Evolutionary conservation across 64 coral and sea anemone genomes (phyloP).

Genomic region (Montipora cactus): DNA sequence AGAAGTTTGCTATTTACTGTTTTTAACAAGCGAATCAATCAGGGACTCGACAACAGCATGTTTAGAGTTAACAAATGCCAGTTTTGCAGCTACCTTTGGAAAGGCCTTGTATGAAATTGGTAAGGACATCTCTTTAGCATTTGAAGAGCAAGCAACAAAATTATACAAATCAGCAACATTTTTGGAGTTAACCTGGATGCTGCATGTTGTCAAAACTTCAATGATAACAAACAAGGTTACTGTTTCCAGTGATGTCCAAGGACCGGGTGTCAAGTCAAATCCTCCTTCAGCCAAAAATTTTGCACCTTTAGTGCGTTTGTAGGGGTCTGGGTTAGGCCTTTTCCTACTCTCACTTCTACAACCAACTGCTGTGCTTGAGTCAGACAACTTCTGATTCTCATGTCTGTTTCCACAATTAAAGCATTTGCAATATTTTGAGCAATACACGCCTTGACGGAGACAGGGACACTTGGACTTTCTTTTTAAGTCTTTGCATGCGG

Average conservation of each 20-base stretch:
- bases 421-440: no score
- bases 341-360: no score
- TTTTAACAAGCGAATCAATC: no score
- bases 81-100: not conserved
- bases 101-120: not conserved
- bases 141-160: not conserved
- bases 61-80: not conserved
- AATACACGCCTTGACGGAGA: no score
- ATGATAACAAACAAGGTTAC: not conserved
- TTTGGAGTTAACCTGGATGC: not conserved
- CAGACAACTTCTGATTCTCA: no score
- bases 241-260: not conserved
- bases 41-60: not conserved
- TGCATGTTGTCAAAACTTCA: not conserved
- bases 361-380: no score
- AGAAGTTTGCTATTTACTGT: no score
- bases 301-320: not conserved
- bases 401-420: no score
- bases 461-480: no score
- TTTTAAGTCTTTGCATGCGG: no score
- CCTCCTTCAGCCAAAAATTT: not conserved
- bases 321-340: no score
- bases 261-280: not conserved
- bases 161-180: not conserved
- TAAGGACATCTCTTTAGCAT: no score